Evolutionary conservation across 2,888 invertebrate species (phyloP), one percentile per base, ranked within the genome.

Genomic region (Stenodema calcarata): DNA sequence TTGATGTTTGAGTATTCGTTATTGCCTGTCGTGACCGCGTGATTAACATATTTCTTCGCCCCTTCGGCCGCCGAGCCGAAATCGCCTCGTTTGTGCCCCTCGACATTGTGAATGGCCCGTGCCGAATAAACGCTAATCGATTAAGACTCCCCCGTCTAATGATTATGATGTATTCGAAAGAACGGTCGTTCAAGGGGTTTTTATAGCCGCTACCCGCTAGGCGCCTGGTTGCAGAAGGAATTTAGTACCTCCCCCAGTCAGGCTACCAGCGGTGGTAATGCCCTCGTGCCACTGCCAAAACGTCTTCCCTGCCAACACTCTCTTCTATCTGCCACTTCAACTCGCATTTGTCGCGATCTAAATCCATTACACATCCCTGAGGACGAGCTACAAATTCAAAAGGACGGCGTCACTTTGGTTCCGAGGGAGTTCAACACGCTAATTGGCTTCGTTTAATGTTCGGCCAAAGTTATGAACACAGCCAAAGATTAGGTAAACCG

Each of bases 141-240:
- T 78, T 78, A 44, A 78, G 78, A 14, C 16, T 35, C 41, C 16
- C n/a, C 27, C 78, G 23, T 62, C 62, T 35, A 54, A 80, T 80
- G 54, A 80, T 80, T 80, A 80, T 80, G 80, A 80, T 80, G 28
- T 30, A 80, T 80, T 16, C 80, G 50, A 9, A 7, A 54, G 27
- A 28, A 54, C 54, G 80, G 62, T 9, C 42, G 27, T 27, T 80
- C 28, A 62, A 42, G 35, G 28, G 50, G 80, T 54, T 69, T 82
- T 82, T 82, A 82, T 82, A 82, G 82, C 62, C 69, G 50, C 62
- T 82, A 82, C 62, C 69, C 82, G 28, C 62, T 62, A 69, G 69
- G 82, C 82, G 69, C 82, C 82, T 82, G 82, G 69, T 82, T 82
- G 82, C 62, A 69, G 35, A 69, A 82, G 82, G 35, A 69, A 82